Conservation (phyloP, 30 jellyfish, hydroid and myxozoan species). For the Clytia hemisphaerica region DNA sequence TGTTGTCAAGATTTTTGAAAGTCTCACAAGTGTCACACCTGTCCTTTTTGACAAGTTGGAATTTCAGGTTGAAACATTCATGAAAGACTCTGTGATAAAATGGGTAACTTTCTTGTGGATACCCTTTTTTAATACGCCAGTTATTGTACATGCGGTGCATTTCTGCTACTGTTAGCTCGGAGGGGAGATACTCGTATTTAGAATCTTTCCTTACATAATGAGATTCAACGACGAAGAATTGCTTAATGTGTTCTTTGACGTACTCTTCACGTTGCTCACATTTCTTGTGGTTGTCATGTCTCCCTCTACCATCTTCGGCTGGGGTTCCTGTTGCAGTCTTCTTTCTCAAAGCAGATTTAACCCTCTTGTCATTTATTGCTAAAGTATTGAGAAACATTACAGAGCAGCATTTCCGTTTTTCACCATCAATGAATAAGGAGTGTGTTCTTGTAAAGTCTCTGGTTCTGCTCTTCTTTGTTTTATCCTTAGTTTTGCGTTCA, state of each 20-base stretch:
- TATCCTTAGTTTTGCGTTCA: background rate
- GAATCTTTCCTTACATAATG: conserved; percentile 8
- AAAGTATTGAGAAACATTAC: background rate
- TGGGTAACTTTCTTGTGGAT: background rate
- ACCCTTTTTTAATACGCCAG: background rate
- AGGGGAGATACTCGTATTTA: background rate
- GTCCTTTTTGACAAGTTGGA: background rate
- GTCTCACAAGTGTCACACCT: conserved; percentile 13
- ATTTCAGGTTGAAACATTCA: background rate
- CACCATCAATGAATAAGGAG: conserved; percentile 4
- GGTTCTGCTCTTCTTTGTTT: background rate
- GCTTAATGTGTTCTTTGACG: background rate
- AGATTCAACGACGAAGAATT: background rate
- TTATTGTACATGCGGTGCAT: background rate
- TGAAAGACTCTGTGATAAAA: background rate
- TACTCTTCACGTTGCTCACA: background rate
- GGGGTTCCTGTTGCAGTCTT: conserved; percentile 10
- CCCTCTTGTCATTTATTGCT: background rate
- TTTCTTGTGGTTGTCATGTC: background rate
- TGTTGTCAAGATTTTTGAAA: background rate
- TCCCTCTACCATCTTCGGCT: background rate
- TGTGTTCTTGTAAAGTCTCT: background rate
- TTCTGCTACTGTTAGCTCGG: background rate
- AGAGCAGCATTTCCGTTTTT: background rate
- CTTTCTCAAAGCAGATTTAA: background rate